Evolutionary conservation across 2,113 vertebrate species (phyloP).

Genomic region (Glareola pratincola): DNA sequence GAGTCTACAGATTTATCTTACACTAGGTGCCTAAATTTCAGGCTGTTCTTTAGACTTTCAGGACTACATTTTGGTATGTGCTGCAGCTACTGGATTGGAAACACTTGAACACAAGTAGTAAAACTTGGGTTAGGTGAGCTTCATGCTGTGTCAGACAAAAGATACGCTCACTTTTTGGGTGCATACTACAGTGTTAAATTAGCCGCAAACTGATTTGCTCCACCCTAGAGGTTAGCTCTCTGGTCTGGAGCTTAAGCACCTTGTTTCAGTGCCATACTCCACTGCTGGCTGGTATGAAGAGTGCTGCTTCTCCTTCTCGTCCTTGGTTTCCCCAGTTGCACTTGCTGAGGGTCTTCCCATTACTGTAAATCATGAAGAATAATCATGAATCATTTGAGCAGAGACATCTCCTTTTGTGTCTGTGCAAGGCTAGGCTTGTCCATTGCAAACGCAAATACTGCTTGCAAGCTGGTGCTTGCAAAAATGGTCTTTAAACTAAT

Average conservation of each 20-base stretch:
- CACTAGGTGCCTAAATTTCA: not conserved
- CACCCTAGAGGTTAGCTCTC: not conserved
- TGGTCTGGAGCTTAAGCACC: not conserved
- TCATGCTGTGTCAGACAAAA: not conserved
- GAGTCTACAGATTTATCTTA: not conserved
- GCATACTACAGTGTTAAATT: not conserved
- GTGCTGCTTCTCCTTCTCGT: not conserved
- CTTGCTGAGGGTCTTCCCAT: not conserved
- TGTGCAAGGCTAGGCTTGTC: not conserved
- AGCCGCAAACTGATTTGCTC: not conserved
- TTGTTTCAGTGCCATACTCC: not conserved
- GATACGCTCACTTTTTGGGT: not conserved
- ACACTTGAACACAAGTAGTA: not conserved
- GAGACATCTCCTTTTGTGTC: not conserved
- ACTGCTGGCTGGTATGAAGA: not conserved
- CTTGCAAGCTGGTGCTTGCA: not conserved
- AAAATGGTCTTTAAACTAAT: not conserved
- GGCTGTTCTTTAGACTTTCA: not conserved
- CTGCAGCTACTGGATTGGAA: not conserved
- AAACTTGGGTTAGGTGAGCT: not conserved
- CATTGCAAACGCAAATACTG: not conserved
- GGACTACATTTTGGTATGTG: not conserved
- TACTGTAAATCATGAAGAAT: not conserved
- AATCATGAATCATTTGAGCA: not conserved
- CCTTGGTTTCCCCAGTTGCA: not conserved